Percentiles rank a stretch among this genome's conserved stretches.
phyloP scores from a whole-genome alignment of 2,113 vertebrate species.

The Tonatia bakeri region DNA sequence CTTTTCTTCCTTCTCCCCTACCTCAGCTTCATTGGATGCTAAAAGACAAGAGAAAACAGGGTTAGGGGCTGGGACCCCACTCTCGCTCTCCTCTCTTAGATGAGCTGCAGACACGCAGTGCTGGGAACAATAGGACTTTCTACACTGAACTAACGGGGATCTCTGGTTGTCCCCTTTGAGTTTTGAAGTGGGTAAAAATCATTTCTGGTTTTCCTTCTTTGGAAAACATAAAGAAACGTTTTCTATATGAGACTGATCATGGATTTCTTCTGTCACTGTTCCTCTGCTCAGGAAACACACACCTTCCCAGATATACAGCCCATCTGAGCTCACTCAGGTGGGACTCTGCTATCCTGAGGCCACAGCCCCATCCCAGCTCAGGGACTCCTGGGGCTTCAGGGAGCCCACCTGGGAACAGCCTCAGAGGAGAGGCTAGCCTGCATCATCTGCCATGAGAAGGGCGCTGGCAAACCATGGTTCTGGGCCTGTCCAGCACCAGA shows the following conservation, averaged over 20 bases:
- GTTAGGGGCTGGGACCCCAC: too few species aligned
- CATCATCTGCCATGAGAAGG: not conserved
- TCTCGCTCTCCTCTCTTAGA: not conserved
- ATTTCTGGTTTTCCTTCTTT: not conserved
- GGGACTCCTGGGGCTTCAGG: not conserved
- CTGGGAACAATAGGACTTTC: too few species aligned
- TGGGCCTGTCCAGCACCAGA: not conserved
- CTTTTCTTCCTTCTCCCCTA: not conserved
- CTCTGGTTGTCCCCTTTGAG: not conserved
- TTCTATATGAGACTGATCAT: not conserved
- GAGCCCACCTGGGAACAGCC: not conserved
- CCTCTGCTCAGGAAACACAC: not conserved
- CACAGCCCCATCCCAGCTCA: too few species aligned
- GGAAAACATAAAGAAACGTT: not conserved
- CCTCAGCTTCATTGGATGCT: not conserved
- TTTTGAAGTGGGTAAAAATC: not conserved
- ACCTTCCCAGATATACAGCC: not conserved
- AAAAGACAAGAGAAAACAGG: not conserved
- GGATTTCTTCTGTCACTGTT: not conserved
- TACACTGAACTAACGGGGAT: not conserved
- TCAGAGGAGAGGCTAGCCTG: accelerated
- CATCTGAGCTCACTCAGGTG: not conserved
- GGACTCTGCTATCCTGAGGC: not conserved
- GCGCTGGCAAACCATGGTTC: accelerated
- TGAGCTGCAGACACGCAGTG: too few species aligned